Base-by-base conservation (phyloP, 2,797 vertebrate genomes). In the Diplodus sargus region DNA sequence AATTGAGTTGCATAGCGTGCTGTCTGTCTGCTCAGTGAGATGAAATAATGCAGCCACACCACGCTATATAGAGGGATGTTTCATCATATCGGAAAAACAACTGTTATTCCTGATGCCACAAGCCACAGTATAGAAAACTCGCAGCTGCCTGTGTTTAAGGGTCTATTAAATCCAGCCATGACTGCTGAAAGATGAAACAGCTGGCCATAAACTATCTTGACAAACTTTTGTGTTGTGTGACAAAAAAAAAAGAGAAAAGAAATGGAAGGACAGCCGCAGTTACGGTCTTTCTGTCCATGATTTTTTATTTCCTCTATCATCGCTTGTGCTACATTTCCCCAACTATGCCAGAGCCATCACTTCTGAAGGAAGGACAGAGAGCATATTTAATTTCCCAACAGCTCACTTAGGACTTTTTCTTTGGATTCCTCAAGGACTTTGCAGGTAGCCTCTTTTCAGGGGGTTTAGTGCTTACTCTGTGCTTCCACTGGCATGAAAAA, bases 141-240 rank as follows among this genome's bases (percentile, higher is more conserved):
- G 69, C 93, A 93, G 91, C 91, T 92, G 92, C 84, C 88, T 87
- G 78, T 78, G 86, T 90, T 92, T 90, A 87, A 75, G 73, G 86
- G 76, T 86, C 89, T 80, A 92, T 94, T 95, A 91, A 93, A 93
- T 92, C 88, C 75, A 90, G 85, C 79, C 88, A 86, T 83, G 93
- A 87, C 90, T 85, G 87, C 76, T 82, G 85, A 89, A 91, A 93
- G 88, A 93, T 92, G 89, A 92, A 93, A 90, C 91, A 91, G 89
- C 88, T 91, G 87, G 85, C 83, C 70, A 81, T 93, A 92, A 94
- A 94, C 88, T 85, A 72, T 87, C 74, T 59, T 83, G 91, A 90
- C 87, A 90, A 91, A 92, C 79, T 64, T 85, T 76, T 85, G 81
- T 42, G 56, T 79, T 64, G 63, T 78, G 70, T 78, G 56, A 73